These are phyloP conservation scores for Calidris pugnax DNA, from an alignment of 2,113 vertebrate species.

Conservation along the genomic window DNA sequence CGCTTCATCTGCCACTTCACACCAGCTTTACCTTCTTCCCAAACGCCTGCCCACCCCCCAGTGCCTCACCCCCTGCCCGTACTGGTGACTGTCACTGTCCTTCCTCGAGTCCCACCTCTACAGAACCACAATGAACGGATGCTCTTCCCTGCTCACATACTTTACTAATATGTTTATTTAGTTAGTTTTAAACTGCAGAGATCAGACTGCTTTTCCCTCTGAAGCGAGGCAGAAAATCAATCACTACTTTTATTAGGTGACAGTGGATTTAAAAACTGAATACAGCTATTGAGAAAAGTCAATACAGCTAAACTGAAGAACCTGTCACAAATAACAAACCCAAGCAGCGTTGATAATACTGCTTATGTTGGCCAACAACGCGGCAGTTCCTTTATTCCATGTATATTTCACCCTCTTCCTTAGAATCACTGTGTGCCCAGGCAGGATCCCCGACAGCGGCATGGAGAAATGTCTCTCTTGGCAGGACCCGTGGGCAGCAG, in stretches of 20 bases:
- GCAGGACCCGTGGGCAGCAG: not conserved
- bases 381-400: not conserved
- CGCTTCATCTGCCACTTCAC: not conserved
- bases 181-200: not conserved
- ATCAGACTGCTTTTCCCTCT: not conserved
- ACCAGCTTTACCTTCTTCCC: not conserved
- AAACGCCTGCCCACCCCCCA: not conserved
- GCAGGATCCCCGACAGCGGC: not conserved
- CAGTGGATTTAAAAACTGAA: not conserved
- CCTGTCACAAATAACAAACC: not conserved
- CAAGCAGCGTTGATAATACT: not conserved
- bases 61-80: not conserved
- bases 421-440: not conserved
- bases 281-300: not conserved
- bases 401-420: not conserved
- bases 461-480: not conserved
- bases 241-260: not conserved
- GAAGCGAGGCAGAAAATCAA: not conserved
- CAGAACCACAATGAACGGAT: not conserved
- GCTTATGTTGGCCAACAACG: not conserved
- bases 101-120: not conserved
- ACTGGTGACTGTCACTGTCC: not conserved
- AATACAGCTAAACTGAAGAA: not conserved
- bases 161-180: not conserved
- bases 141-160: not conserved